A percentile compares a stretch with the other conserved stretches of the same genome.
Conservation (phyloP, 2,888 invertebrate genomes). For the Himalopsyche tibetana region DNA sequence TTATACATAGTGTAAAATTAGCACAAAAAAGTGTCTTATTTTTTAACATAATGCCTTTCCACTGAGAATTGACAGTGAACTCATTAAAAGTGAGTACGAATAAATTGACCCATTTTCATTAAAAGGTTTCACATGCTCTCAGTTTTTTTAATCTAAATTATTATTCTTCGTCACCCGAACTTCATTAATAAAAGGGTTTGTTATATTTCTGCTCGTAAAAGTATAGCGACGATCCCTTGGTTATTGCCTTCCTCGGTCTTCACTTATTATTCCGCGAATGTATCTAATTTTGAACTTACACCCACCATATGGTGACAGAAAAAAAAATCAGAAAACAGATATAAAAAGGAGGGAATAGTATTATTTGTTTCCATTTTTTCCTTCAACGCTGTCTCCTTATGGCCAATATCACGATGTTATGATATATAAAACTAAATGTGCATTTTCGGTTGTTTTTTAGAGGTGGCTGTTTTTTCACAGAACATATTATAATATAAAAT, state of each 20-base stretch:
- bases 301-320: constrained; percentile 54
- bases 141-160: no score
- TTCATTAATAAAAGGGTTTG: neutral
- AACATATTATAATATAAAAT: no score
- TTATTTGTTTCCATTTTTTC: constrained; percentile 54
- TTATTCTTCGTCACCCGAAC: no score
- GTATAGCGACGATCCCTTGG: neutral
- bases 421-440: neutral
- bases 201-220: constrained; percentile 3
- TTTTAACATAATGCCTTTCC: no score
- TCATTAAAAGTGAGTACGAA: no score
- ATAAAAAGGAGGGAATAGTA: constrained; percentile 28
- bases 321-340: constrained; percentile 47
- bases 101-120: no score
- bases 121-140: no score
- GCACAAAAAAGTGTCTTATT: no score
- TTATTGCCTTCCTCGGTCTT: constrained; percentile 24
- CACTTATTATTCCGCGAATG: constrained; percentile 62
- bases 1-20: no score
- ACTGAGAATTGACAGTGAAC: no score
- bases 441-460: constrained; percentile 7
- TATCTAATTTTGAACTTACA: constrained; percentile 63
- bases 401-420: constrained; percentile 30
- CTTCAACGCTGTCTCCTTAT: constrained; percentile 25
- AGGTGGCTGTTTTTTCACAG: neutral